Conservation (phyloP, 1,140 invertebrate genomes). For the Cherax destructor region DNA sequence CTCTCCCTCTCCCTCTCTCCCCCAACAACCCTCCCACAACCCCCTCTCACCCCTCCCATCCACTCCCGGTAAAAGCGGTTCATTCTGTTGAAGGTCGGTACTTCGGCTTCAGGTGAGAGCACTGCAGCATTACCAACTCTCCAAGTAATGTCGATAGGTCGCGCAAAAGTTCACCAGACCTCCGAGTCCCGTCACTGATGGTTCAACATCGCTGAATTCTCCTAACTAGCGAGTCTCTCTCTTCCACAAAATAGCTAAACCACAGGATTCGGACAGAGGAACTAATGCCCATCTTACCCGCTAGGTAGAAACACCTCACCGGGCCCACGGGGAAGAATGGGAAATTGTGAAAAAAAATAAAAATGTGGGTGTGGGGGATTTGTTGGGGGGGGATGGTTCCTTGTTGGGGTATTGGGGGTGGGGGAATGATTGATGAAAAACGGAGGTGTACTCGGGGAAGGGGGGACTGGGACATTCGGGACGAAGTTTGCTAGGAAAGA, state of each 20-base stretch:
- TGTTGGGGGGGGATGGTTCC: background rate
- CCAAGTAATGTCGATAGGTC: background rate
- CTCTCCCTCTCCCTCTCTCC: background rate
- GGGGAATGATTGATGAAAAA: conserved; percentile 12
- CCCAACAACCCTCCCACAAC: conserved; percentile 22
- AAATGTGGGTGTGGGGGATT: background rate
- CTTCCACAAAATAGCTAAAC: conserved; percentile 21
- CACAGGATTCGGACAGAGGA: conserved; percentile 57
- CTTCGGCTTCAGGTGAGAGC: conserved; percentile 20
- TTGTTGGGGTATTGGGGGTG: too few species aligned
- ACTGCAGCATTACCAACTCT: background rate
- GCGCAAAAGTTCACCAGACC: background rate
- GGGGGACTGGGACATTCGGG: background rate
- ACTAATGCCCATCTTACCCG: conserved; percentile 64
- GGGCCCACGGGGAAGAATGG: background rate
- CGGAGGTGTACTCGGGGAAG: conserved; percentile 4
- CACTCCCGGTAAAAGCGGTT: conserved; percentile 32
- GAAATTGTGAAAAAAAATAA: conserved; percentile 19
- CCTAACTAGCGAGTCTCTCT: background rate
- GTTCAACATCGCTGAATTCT: background rate
- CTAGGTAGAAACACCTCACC: conserved; percentile 56
- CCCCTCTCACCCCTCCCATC: conserved; percentile 21
- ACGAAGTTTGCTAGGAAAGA: background rate
- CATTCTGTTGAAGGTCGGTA: conserved; percentile 38
- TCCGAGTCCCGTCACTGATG: background rate